These are phyloP conservation scores for Chelonus formosanus DNA, from an alignment of 2,888 invertebrate species.

Conservation along the genomic window DNA sequence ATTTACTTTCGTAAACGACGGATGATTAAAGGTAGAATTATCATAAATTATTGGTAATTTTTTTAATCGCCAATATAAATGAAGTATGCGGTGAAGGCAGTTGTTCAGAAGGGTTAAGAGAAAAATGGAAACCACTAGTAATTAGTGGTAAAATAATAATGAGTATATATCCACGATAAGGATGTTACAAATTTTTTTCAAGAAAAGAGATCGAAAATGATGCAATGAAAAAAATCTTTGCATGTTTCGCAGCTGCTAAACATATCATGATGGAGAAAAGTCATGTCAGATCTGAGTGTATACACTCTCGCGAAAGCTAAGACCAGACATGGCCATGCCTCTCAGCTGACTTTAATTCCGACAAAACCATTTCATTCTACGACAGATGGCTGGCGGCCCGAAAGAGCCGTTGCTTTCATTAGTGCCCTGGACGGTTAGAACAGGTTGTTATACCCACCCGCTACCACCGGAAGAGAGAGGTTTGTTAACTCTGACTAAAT, in stretches of 20 bases:
- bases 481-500: constrained; percentile 17
- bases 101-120: too few relatives aligned
- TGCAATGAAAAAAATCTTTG: too few relatives aligned
- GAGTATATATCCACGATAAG: too few relatives aligned
- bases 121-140: too few relatives aligned
- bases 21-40: too few relatives aligned
- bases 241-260: constrained; percentile 8
- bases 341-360: constrained; percentile 64
- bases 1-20: too few relatives aligned
- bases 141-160: too few relatives aligned
- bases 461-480: constrained; percentile 28
- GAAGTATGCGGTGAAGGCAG: too few relatives aligned
- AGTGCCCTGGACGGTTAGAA: constrained; percentile 47
- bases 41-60: too few relatives aligned
- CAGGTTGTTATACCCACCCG: constrained; percentile 43
- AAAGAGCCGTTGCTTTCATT: constrained; percentile 64
- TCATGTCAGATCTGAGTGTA: constrained; percentile 2
- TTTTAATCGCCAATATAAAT: too few relatives aligned
- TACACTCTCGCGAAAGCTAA: constrained; percentile 35
- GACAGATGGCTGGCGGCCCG: constrained; percentile 62
- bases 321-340: constrained; percentile 31
- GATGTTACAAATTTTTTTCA: too few relatives aligned
- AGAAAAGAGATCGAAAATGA: too few relatives aligned
- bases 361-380: constrained; percentile 59
- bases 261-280: background rate